These are phyloP conservation scores for Chunga burmeisteri DNA, from an alignment of 2,113 vertebrate species.

Conservation along the genomic window DNA sequence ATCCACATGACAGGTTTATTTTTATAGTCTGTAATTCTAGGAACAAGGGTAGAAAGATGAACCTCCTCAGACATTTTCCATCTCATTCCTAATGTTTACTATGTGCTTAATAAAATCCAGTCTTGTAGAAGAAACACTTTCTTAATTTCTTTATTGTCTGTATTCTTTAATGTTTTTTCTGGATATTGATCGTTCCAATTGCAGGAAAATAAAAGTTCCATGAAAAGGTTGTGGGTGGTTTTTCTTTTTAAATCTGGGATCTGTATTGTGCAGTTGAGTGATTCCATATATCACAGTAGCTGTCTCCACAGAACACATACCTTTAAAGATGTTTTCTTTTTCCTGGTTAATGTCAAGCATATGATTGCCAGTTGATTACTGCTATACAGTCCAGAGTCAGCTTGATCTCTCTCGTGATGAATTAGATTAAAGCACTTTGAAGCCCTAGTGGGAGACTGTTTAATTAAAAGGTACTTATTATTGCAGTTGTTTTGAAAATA, in stretches of 20 bases:
- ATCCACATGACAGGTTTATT: conserved; percentile 64
- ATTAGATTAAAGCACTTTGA: background rate
- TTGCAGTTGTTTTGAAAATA: background rate
- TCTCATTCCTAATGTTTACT: conserved; percentile 31
- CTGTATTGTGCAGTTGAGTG: background rate
- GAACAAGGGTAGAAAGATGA: conserved; percentile 47
- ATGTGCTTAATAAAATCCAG: background rate
- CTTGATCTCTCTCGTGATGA: background rate
- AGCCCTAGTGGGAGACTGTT: background rate
- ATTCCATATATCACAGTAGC: background rate
- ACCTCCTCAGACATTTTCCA: conserved; percentile 32
- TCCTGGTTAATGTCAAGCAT: background rate
- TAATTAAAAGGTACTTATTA: background rate
- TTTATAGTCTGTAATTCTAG: conserved; percentile 61
- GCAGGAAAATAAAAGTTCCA: background rate
- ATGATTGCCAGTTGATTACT: background rate
- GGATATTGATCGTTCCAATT: background rate
- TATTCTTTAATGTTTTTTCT: background rate
- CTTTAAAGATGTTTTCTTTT: background rate
- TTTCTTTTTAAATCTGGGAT: background rate
- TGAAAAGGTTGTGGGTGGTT: background rate
- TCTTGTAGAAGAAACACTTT: background rate
- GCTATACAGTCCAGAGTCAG: background rate
- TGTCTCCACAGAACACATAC: background rate
- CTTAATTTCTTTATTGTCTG: background rate